These are phyloP conservation scores for Smithornis capensis DNA, from an alignment of 2,113 vertebrate species.

Conservation along the genomic window DNA sequence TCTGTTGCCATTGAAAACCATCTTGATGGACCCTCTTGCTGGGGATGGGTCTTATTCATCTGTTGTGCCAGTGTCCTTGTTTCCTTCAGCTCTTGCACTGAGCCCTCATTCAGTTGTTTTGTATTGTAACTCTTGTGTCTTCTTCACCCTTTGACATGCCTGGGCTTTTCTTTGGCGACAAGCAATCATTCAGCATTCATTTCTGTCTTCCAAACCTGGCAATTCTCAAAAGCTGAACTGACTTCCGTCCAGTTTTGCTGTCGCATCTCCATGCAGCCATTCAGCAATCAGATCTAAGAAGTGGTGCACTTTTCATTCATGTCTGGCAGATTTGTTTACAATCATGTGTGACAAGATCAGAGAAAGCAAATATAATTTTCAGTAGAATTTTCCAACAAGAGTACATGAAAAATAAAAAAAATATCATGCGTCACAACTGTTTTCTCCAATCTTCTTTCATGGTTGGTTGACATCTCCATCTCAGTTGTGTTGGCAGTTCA, in stretches of 20 bases:
- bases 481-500: not conserved
- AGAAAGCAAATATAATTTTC: not conserved
- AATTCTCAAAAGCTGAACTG: not conserved
- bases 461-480: not conserved
- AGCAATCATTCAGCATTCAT: not conserved
- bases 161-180: not conserved
- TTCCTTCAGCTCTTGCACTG: not conserved
- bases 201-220: not conserved
- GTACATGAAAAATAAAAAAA: not conserved
- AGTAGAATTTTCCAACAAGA: not conserved
- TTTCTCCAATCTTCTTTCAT: not conserved
- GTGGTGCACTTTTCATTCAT: not conserved
- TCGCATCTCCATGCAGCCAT: not conserved
- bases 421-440: not conserved
- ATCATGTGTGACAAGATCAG: not conserved
- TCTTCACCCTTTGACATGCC: not conserved
- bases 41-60: not conserved
- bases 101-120: not conserved
- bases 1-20: not conserved
- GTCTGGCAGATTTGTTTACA: not conserved
- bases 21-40: not conserved
- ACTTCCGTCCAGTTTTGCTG: not conserved
- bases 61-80: not conserved
- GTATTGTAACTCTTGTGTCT: not conserved
- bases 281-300: not conserved